Conservation (phyloP, 1,140 invertebrate genomes). For the Drosophila murphyi region DNA sequence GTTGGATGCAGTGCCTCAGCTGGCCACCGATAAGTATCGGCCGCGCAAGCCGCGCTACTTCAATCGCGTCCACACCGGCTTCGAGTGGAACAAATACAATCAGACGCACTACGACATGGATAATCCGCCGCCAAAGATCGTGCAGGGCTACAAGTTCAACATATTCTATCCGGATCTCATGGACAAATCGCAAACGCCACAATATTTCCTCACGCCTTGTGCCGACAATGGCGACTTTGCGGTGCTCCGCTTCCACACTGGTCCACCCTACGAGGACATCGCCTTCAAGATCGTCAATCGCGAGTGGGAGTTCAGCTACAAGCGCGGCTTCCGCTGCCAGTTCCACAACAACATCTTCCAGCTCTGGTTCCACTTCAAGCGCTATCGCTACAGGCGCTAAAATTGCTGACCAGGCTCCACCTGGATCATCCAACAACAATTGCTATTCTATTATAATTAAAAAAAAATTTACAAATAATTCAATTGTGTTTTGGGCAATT, state of each 20-base stretch:
- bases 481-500: too few species aligned
- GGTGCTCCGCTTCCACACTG: slow-evolving; percentile 96
- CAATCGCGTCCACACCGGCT: slow-evolving; percentile 97
- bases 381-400: slow-evolving; percentile 97
- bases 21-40: slow-evolving; percentile 99
- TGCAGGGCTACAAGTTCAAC: slow-evolving; percentile 99
- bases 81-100: slow-evolving; percentile 99
- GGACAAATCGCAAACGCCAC: slow-evolving; percentile 96
- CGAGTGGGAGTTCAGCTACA: slow-evolving; percentile 99
- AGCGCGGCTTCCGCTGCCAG: slow-evolving; percentile 98
- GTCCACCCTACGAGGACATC: slow-evolving; percentile 99
- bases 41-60: slow-evolving; percentile 99
- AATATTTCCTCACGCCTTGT: slow-evolving; percentile 96
- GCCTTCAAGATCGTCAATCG: slow-evolving; percentile 99
- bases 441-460: neutral
- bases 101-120: slow-evolving; percentile 99
- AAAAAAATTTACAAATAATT: neutral
- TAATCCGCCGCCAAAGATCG: slow-evolving; percentile 99
- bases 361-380: slow-evolving; percentile 99
- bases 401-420: too few species aligned
- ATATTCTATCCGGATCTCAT: slow-evolving; percentile 99
- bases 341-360: slow-evolving; percentile 99
- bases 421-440: neutral
- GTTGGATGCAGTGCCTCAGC: slow-evolving; percentile 93
- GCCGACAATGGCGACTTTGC: slow-evolving; percentile 98